Base-by-base conservation (phyloP, 2,113 vertebrate species). In the Limnothrissa miodon region DNA sequence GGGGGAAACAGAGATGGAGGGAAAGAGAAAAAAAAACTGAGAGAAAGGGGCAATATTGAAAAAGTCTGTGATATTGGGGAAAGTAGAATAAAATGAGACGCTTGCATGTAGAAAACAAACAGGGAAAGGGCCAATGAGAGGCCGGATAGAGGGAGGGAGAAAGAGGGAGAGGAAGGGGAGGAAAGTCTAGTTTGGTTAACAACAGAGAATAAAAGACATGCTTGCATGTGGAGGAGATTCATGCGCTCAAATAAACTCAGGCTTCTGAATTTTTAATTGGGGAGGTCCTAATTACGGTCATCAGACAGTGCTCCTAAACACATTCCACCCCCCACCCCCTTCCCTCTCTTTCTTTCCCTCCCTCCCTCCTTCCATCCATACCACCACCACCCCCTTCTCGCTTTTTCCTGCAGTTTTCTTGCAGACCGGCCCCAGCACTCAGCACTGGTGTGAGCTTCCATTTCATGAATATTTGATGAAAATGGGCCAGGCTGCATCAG, bases 381-480 rank as follows among this genome's bases (percentile, higher is more conserved):
- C 45, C 5, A 44, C 6, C 42, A 6, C 45, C 5, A 44, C 6
- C 42, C 23, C 81, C 9, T 39, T 11, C 25, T 70, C 97, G 90
- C 90, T 90, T 89, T 87, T 88, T 88, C 87, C 90, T 91, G 87
- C 88, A 82, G 87, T 88, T 91, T 91, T 70, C 39, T 70, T 29
- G 44, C 90, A 96, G 96, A 95, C 94, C 95, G 94, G 94, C 95
- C 93, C 92, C 96, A 95, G 95, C 94, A 95, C 96, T 97, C 95
- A 95, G 96, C 96, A 95, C 91, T 88, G 95, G 96, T 97, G 96
- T 97, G 97, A 97, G 98, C 98, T 98, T 98, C 97, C 97, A 96
- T 96, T 96, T 95, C 96, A 98, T 99, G 98, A 99, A 99, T 99
- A 99, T 98, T 99, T 99, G 96, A 99, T 99, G 97, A 96, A 98